Base-by-base conservation (phyloP, 2,888 invertebrate species). In the Cylloceria caligata region DNA sequence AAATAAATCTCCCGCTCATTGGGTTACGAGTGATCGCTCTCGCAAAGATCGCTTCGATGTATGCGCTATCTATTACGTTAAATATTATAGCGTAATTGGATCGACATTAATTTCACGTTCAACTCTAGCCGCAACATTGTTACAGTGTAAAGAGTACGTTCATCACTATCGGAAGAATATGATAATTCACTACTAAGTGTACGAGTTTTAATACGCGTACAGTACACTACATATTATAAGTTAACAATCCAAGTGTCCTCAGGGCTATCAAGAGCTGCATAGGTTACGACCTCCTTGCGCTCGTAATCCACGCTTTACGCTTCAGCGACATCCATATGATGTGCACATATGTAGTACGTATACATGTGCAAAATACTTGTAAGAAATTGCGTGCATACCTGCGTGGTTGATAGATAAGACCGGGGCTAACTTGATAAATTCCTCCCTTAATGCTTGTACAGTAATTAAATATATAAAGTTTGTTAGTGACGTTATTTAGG, bases 91-190 rank as follows among this genome's bases (percentile, higher is more conserved):
- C 7, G 76, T 64, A 64, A 81, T 73, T 77, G 73, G 81, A 78
- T 81, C 62, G 65, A 65, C 52, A 71, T 74, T 60, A n/a, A 72
- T 72, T 55, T 60, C 67, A 24, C 36, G 36, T 65, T 57, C 68
- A 81, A 71, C 65, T 36, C n/a, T 47, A 49, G 62, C 11, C 49
- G 77, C 21, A 79, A 84, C 80, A 83, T 68, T 83, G 83, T 85
- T 81, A 81, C 81, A 81, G 49, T 83, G 74, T 67, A 68, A 65
- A 72, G 49, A 57, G 69, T 52, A 49, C 42, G 39, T 3, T 39
- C 55, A n/a, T 39, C 19, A 60, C 71, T 82, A 72, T 82, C 74
- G 16, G 1, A 1, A 34, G 9, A 16, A 73, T n/a, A 36, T 73
- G 47, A 69, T 81, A 73, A 81, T 77, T 52, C 42, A 49, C 42